A percentile compares a stretch with the other conserved stretches of the same genome.
Evolutionary conservation across 2,797 vertebrate species (phyloP).

Genomic region (Setipinna tenuifilis): DNA sequence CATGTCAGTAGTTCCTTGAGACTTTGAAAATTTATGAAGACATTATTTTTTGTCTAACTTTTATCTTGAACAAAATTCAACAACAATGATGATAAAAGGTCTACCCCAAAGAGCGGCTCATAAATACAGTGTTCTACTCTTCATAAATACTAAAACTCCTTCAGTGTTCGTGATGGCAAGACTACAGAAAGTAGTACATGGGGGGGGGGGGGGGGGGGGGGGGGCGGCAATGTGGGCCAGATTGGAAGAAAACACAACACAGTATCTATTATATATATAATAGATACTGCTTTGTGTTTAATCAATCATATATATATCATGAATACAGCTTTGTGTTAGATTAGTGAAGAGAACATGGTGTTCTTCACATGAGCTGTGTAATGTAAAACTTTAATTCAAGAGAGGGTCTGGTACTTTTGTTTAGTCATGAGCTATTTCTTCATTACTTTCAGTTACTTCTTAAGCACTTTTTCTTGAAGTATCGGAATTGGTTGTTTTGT

Average conservation of each 20-base stretch:
- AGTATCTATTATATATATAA: too few relatives aligned
- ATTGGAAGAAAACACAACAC: not conserved
- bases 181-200: constrained; percentile 55
- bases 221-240: not conserved
- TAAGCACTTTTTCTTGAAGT: constrained; percentile 43
- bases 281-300: too few relatives aligned
- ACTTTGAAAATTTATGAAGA: constrained; percentile 51
- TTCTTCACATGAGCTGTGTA: not conserved
- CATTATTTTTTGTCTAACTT: constrained; percentile 51
- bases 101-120: constrained; percentile 65
- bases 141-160: constrained; percentile 92
- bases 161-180: constrained; percentile 80
- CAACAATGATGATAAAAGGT: constrained; percentile 52
- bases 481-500: constrained; percentile 49
- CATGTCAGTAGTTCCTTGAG: constrained; percentile 66
- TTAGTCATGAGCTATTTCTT: not conserved
- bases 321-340: not conserved
- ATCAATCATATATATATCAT: not conserved
- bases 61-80: constrained; percentile 43
- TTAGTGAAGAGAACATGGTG: too few relatives aligned
- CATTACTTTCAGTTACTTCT: constrained; percentile 25
- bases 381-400: not conserved
- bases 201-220: not conserved
- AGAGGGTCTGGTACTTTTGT: not conserved
- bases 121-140: constrained; percentile 74